Evolutionary conservation across 2,113 vertebrate species (phyloP), one percentile per base, ranked within the genome.

Genomic region (Ahaetulla prasina): DNA sequence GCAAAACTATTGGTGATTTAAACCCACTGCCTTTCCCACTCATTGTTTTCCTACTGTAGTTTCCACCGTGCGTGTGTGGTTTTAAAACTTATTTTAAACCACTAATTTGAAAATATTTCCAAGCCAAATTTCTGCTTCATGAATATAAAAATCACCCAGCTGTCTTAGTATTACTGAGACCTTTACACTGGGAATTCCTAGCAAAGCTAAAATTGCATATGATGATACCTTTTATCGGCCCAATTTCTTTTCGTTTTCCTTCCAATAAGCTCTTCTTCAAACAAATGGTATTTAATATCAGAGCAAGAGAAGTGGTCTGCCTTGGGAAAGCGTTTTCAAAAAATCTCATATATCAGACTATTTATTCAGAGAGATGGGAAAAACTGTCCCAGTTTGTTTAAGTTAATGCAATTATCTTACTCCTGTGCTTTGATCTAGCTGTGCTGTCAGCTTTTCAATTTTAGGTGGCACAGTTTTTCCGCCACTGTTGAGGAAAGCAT

Each of bases 391-490:
- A 92, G 50, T 89, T 92, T 88, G 45, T 68, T 49, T 88, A 53
- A 88, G 87, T 92, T 88, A 52, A 92, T 88, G 63, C 43, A 92
- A 23, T 92, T 45, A 54, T 47, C 63, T 22, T 47, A 47, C 23
- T 84, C 45, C 39, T 92, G 16, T 47, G 39, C 91, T 30, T 92
- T 92, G 91, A 92, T 92, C 16, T 88, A 92, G 60, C 86, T n/a
- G 86, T 27, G 57, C 86, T 88, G 60, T 54, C 86, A 88, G 27
- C 23, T 39, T 22, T 45, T 80, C 60, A 74, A 23, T 49, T 74
- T n/a, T 9, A 54, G 27, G 25, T 80, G 27, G 30, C 87, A 88
- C 16, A n/a, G 63, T 25, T 54, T 88, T 89, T 23, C 35, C 54
- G 2, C 47, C 86, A 88, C 30, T 63, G 10, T 45, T 35, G 85